A percentile compares a stretch with the other conserved stretches of the same genome.
phyloP scores from a whole-genome alignment of 2,113 vertebrate genomes.

The Cyphomyrus discorhynchus region DNA sequence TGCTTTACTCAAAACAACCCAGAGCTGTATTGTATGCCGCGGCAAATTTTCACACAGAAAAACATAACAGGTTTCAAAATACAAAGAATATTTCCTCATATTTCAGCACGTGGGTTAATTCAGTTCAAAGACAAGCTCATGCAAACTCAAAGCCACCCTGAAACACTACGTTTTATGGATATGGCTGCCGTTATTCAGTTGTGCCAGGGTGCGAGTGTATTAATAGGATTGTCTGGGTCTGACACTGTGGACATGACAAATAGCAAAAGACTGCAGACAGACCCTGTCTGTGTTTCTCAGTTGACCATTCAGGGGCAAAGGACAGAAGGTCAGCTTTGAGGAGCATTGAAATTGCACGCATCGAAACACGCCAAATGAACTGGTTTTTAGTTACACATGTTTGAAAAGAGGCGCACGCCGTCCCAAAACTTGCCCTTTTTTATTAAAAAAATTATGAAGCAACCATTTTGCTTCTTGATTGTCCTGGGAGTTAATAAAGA shows the following conservation, averaged over 20 bases:
- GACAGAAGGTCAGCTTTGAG: not conserved
- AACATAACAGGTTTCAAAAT: not conserved
- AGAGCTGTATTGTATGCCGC: not conserved
- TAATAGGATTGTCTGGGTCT: conserved; percentile 30
- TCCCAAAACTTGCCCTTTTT: not conserved
- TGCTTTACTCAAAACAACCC: not conserved
- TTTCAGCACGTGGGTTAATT: not conserved
- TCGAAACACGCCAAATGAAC: not conserved
- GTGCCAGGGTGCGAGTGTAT: conserved; percentile 24
- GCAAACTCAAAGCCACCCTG: not conserved
- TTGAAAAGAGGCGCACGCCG: not conserved
- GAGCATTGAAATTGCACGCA: not conserved
- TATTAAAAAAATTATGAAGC: not conserved
- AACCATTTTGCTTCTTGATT: not conserved
- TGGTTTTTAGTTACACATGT: not conserved
- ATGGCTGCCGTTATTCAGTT: not conserved
- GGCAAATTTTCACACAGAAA: not conserved
- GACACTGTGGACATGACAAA: conserved; percentile 43
- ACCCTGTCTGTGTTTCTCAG: not conserved
- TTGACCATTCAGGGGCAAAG: not conserved
- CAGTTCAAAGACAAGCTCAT: not conserved
- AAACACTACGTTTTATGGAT: not conserved
- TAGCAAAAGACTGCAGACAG: conserved; percentile 25
- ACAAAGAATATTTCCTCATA: not conserved
- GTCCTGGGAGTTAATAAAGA: not conserved